Conservation (phyloP, 2,113 vertebrate species). For the Macquaria ambigua region DNA sequence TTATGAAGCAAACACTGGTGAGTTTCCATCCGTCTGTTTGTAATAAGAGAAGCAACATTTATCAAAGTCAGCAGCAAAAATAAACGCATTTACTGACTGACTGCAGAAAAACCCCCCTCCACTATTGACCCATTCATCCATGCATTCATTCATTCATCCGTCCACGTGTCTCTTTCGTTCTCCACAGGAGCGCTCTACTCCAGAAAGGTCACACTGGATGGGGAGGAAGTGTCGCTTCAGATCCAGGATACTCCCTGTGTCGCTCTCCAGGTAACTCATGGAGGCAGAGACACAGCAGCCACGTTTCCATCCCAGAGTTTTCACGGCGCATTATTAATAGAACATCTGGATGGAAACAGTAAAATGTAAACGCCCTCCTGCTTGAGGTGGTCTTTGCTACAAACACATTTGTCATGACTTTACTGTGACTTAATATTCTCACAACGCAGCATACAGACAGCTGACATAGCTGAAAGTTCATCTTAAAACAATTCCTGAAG, state of each 20-base stretch:
- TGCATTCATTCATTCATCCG: neutral
- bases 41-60: neutral
- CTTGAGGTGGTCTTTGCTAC: neutral
- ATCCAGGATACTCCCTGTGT: constrained; percentile 94
- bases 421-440: too few species aligned
- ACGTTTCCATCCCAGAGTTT: constrained; percentile 11
- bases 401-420: neutral
- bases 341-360: constrained; percentile 1
- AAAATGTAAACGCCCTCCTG: neutral
- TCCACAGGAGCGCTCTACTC: constrained; percentile 92
- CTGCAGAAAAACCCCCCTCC: neutral
- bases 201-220: constrained; percentile 91
- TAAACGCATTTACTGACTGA: neutral
- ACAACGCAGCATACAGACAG: too few species aligned
- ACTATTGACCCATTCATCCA: neutral
- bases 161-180: neutral
- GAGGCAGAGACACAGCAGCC: neutral
- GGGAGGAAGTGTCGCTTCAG: constrained; percentile 93
- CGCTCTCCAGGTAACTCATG: constrained; percentile 87
- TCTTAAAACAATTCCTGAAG: too few species aligned
- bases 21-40: constrained; percentile 47
- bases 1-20: constrained; percentile 95
- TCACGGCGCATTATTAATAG: neutral
- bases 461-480: too few species aligned
- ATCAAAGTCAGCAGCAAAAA: neutral